Evolutionary conservation across 1,140 invertebrate genomes (phyloP), one percentile per base, ranked within the genome.

Genomic region (Solen grandis): DNA sequence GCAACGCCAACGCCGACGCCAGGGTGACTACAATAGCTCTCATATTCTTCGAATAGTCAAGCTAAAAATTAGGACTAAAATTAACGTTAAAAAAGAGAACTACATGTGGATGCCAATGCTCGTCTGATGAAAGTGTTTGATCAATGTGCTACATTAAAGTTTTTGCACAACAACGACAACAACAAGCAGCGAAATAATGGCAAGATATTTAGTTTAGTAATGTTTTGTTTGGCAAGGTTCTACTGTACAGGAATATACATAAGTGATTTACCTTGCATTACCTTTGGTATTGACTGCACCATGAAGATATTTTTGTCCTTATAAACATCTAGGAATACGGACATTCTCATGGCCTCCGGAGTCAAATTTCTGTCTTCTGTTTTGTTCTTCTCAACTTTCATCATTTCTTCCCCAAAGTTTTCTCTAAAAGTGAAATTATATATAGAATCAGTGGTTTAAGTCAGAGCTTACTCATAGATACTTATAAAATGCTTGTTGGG

Each of bases 301-400:
- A 89, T 63, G 60, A 10, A 8, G 19, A 46, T 46, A 29, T 90
- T 84, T 27, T 83, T 80, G 19, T 77, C 57, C 14, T 88, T 84
- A 63, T 92, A 92, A 8, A 78, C 74, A 19, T 84, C 41, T 2
- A 92, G 63, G 77, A 90, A 92, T 33, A 90, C 81, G n/a, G 72
- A 74, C 29, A 92, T 74, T 5, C 73, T 81, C 62, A 92, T 81
- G 35, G 73, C 57, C 14, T 82, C 52, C 16, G 76, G 55, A 2
- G 66, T 27, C 36, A 81, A 74, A 33, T 65, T 62, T 16, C 92
- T 78, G 55, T 88, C 76, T 69, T 92, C 92, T 69, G 91, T 92
- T 80, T 92, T 92, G 0, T 73, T 78, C 2, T 65, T 82, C 81
- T 92, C 92, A 29, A 91, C 85, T 2, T 80, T 60, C 13, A 92